Base-by-base conservation (phyloP, 35 echinoderm and acorn worm species). In the Lytechinus variegatus region DNA sequence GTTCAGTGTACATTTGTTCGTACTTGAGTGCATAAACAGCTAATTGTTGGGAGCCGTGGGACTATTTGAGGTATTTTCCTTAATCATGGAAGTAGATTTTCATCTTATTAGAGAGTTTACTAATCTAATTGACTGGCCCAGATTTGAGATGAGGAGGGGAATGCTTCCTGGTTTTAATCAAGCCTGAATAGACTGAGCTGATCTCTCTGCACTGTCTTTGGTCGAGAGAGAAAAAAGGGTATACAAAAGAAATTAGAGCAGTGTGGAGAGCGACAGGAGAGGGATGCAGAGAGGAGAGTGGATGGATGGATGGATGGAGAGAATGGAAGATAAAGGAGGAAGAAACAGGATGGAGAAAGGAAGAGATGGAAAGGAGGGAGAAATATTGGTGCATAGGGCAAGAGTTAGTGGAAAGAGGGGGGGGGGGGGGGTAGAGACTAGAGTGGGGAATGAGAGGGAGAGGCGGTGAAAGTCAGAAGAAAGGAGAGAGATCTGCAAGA, bases 81-180 rank as follows among this genome's bases (percentile, higher is more conserved):
- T 79, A 16, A 79, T 79, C 66, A n/a, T 79, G 4, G 66, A n/a
- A 79, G 66, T 79, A 79, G 19, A 79, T 79, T 24, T 24, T 79
- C 2, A 79, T 79, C 66, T n/a, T 79, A 79, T 79, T 79, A 79
- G 21, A 79, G 16, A 16, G n/a, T 79, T 79, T 79, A 79, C 66
- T 79, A 79, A 79, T 79, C 66, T 79, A 79, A 79, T 79, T 16
- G 66, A 79, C 16, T 79, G 66, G 66, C 66, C 66, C 66, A 79
- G 66, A 79, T 79, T 79, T 5, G 66, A 24, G 16, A 79, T 79
- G 66, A 79, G 21, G 33, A 79, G 16, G 16, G 19, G n/a, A 24
- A 79, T 79, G 66, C 66, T 7, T 79, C n/a, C 66, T 79, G 21
- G 6, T n/a, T 79, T 79, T 58, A 13, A 79, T 79, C 66, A 79